Evolutionary conservation across 2,888 invertebrate species (phyloP).

Genomic region (Willowsia nigromaculata): DNA sequence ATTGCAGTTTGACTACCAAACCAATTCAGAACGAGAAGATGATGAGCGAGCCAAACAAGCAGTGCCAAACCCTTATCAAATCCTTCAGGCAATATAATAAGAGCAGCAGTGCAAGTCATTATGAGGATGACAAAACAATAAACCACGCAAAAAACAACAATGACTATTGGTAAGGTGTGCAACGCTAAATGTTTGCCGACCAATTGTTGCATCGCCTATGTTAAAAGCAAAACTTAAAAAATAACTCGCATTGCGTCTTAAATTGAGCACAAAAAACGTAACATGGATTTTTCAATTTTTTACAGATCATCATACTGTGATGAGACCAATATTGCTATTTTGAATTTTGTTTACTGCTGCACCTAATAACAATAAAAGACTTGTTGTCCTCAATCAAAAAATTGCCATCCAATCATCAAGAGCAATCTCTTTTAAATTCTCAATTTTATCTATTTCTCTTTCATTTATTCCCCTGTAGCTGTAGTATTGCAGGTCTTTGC

Average conservation of each 20-base stretch:
- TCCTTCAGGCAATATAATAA: not conserved
- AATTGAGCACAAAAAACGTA: not conserved
- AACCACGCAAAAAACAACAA: not conserved
- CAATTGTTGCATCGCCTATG: not conserved
- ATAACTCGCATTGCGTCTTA: not conserved
- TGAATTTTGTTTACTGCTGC: not conserved
- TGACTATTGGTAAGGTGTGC: not conserved
- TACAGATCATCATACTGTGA: not conserved
- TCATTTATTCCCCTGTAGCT: conserved; percentile 42
- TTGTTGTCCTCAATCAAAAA: conserved; percentile 52
- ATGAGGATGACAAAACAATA: conserved; percentile 25
- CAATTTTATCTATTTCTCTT: conserved; percentile 40
- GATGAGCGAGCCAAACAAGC: not conserved
- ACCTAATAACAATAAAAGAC: not conserved
- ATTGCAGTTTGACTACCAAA: not conserved
- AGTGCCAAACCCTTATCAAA: not conserved
- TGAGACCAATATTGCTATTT: not conserved
- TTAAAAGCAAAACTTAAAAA: not conserved
- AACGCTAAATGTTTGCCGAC: not conserved
- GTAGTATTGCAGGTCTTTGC: conserved; percentile 8
- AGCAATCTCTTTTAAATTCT: not conserved
- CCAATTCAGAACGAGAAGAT: conserved; percentile 7
- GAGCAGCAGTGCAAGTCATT: not conserved
- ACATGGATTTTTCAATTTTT: not conserved
- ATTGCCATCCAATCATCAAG: conserved; percentile 12